Evolutionary conservation across 1,140 invertebrate species (phyloP).

Genomic region (Rhyzopertha dominica): DNA sequence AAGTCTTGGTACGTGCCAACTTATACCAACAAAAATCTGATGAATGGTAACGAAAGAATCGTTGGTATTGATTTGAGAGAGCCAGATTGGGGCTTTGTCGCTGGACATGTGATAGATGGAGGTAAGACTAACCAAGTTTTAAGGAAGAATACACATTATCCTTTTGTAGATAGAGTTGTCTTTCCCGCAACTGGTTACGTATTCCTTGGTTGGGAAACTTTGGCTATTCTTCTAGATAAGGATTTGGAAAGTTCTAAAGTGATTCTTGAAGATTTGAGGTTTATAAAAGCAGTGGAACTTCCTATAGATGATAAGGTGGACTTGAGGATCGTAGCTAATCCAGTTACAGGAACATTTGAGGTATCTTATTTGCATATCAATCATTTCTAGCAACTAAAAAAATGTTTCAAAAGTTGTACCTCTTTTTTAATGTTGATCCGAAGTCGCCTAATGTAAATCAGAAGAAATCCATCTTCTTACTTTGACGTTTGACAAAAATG

Average conservation of each 20-base stretch:
- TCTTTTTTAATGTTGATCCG: too few species aligned
- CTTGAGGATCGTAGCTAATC: slow-evolving; percentile 77
- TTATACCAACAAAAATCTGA: slow-evolving; percentile 26
- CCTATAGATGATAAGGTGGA: slow-evolving; percentile 63
- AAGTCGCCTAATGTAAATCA: too few species aligned
- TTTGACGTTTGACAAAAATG: too few species aligned
- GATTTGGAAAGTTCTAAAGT: slow-evolving; percentile 69
- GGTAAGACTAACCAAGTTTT: slow-evolving; percentile 6
- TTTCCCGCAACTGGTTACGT: slow-evolving; percentile 88
- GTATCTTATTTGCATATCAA: too few species aligned
- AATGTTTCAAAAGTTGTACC: too few species aligned
- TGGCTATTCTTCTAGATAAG: slow-evolving; percentile 68
- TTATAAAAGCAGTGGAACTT: slow-evolving; percentile 77
- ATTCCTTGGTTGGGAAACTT: slow-evolving; percentile 80
- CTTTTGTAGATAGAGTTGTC: slow-evolving; percentile 66
- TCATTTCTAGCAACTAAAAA: too few species aligned
- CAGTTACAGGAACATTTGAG: slow-evolving; percentile 76
- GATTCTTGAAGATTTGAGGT: slow-evolving; percentile 80
- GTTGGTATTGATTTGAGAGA: slow-evolving; percentile 56
- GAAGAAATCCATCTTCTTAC: too few species aligned
- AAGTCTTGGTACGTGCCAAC: slow-evolving; percentile 43
- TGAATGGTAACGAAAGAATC: slow-evolving; percentile 58
- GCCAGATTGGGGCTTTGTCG: slow-evolving; percentile 69
- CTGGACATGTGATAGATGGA: slow-evolving; percentile 83
- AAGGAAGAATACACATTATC: too few species aligned